Conservation (phyloP, 2,888 invertebrate genomes). For the Perdita meconis region DNA sequence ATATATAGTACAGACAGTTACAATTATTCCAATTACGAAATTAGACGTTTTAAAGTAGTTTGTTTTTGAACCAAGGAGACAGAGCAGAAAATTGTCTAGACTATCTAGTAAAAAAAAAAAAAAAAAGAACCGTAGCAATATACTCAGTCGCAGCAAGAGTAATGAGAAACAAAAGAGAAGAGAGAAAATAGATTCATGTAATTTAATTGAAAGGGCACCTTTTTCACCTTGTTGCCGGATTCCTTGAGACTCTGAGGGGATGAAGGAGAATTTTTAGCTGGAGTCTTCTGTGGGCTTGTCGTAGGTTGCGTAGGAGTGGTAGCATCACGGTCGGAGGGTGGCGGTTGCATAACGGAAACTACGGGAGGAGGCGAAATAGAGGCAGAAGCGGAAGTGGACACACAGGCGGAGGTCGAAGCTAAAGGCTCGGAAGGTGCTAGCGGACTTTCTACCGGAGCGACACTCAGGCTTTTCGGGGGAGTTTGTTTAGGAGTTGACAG, state of each 20-base stretch:
- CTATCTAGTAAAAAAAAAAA: not conserved
- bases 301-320: constrained; percentile 80
- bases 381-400: constrained; percentile 64
- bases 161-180: constrained; percentile 5
- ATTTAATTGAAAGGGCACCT: constrained; percentile 79
- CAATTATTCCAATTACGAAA: too few relatives aligned
- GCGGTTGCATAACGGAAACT: constrained; percentile 79
- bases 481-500: constrained; percentile 86
- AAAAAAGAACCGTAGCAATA: not conserved
- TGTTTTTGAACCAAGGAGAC: too few relatives aligned
- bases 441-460: constrained; percentile 80
- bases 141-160: not conserved
- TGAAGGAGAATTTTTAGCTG: constrained; percentile 83
- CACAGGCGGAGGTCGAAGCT: constrained; percentile 75
- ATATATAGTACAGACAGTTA: too few relatives aligned
- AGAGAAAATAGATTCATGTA: constrained; percentile 37
- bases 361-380: constrained; percentile 79
- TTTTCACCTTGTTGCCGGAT: constrained; percentile 84
- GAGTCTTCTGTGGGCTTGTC: constrained; percentile 82
- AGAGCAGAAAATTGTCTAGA: too few relatives aligned
- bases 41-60: too few relatives aligned
- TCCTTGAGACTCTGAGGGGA: constrained; percentile 84
- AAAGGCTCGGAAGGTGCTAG: constrained; percentile 80
- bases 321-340: constrained; percentile 78
- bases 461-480: constrained; percentile 82